Evolutionary conservation across 1,140 invertebrate genomes (phyloP), one percentile per base, ranked within the genome.

Genomic region (Aethina tumida): DNA sequence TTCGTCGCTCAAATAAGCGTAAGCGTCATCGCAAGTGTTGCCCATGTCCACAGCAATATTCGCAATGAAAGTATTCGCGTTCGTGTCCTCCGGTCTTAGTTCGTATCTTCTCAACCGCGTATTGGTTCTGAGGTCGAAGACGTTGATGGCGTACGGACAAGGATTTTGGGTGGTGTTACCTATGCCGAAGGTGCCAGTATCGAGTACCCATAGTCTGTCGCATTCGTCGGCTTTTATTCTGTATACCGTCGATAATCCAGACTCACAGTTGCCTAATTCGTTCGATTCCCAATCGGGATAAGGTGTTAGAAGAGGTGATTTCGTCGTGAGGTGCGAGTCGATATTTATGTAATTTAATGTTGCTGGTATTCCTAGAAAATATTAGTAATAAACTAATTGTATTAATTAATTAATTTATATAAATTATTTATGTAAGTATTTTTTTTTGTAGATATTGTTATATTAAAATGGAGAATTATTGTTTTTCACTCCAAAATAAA

Each of bases 11-110:
- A 85, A 76, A 48, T 88, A 88, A 2, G 82, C 81, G 49, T 73
- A 82, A 0, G 77, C 74, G 51, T 88, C 82, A 0, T 85, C 75
- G 52, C 83, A 87, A 21, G 64, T 73, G 45, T 71, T 68, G 26
- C 82, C 81, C 34, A 84, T 66, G 44, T 88, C 83, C 0, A 87
- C 69, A 2, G 78, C 82, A 32, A 86, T 84, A 46, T 86, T 88
- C 7, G 83, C 82, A 18, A 86, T 84, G 55, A 86, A 86, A 0
- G 83, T 84, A 13, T 77, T 72, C 29, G 73, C 62, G 43, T 84
- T 81, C 6, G 77, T 82, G 45, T 86, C 81, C 43, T 81, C 76
- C 0, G 74, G 61, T 24, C 74, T 68, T 41, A 85, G 69, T 28
- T 69, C 74, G 52, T 86, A 86, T 27, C 76, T 69, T 31, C 80